Conservation (phyloP, 2,797 vertebrate genomes). For the Argyrosomus regius region DNA sequence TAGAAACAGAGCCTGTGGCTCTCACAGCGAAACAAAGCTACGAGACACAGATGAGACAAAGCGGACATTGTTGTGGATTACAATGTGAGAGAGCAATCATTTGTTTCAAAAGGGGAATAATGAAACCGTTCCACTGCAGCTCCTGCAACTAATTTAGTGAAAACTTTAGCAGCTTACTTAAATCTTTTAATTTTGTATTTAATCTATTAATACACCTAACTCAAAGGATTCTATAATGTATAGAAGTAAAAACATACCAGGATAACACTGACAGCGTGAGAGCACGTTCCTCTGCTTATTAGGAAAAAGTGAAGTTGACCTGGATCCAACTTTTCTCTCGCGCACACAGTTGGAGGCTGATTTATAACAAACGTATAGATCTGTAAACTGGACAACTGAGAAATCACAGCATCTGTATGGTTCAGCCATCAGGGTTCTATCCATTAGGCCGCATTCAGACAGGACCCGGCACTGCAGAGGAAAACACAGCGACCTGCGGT, state of each 20-base stretch:
- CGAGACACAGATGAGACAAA: background rate
- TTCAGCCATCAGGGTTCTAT: no score
- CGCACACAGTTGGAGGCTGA: no score
- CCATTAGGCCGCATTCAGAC: no score
- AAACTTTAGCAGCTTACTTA: background rate
- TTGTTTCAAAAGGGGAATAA: background rate
- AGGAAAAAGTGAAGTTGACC: background rate
- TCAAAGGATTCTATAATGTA: background rate
- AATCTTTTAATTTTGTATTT: background rate
- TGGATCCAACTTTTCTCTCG: no score
- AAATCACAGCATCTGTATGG: no score
- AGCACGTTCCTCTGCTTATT: background rate
- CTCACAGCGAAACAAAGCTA: background rate
- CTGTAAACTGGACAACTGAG: no score
- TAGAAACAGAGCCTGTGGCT: background rate
- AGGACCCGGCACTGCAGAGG: no score
- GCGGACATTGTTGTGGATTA: background rate
- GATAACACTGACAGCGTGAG: background rate
- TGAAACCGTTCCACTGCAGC: background rate
- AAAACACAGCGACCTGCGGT: no score
- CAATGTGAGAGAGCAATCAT: background rate
- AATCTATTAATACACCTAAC: constrained; percentile 1
- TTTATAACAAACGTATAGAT: no score
- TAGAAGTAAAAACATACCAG: background rate
- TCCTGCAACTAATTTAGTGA: background rate